Evolutionary conservation across 2,113 vertebrate genomes (phyloP).

Genomic region (Psittacula cyanocephala): DNA sequence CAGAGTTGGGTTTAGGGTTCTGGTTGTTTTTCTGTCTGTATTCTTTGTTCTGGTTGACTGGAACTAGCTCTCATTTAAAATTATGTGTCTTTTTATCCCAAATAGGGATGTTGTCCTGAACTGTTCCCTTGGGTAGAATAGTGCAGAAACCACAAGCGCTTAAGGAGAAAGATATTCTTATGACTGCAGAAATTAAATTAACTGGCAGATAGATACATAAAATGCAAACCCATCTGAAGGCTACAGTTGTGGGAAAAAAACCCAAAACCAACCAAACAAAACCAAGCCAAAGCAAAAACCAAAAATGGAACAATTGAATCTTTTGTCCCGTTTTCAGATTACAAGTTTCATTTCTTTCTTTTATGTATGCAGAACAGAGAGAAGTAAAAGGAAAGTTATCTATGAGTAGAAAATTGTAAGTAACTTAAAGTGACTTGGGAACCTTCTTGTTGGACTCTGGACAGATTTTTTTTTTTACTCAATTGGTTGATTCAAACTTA

Average conservation of each 20-base stretch:
- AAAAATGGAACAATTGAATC: not conserved
- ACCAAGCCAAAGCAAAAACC: not conserved
- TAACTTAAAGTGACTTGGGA: not conserved
- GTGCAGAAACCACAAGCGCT: not conserved
- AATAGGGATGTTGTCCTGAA: accelerated
- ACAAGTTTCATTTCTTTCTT: not conserved
- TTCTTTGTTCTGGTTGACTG: not conserved
- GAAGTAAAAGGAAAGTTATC: not conserved
- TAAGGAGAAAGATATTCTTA: not conserved
- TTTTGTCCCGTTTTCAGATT: not conserved
- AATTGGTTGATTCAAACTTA: not conserved
- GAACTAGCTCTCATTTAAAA: not conserved
- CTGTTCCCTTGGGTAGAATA: not conserved
- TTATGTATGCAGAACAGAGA: not conserved
- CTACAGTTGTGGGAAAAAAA: not conserved
- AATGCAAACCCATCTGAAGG: not conserved
- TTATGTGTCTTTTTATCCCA: not conserved
- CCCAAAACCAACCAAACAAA: too few species aligned
- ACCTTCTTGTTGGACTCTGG: not conserved
- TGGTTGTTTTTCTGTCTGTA: not conserved
- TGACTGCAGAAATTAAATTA: not conserved
- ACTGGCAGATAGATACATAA: not conserved
- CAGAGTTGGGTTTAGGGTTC: not conserved
- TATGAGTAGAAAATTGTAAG: not conserved
- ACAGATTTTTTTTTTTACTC: not conserved